These are phyloP conservation scores for Caenorhabditis tropicalis DNA, from an alignment of 1,140 invertebrate species.

Conservation along the genomic window DNA sequence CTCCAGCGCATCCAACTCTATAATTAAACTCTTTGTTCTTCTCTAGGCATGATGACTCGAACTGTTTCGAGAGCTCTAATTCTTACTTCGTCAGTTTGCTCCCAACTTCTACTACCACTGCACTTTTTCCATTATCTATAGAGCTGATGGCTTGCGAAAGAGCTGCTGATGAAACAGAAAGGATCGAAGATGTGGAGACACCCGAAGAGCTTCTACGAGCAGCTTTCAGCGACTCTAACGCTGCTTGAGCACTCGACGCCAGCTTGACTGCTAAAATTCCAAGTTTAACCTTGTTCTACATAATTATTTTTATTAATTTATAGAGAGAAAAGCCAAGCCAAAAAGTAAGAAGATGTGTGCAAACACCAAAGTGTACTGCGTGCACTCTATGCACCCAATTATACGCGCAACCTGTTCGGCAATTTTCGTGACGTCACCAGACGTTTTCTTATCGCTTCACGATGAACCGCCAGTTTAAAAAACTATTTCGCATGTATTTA, in stretches of 20 bases:
- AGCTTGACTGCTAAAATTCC: neutral
- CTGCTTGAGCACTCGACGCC: neutral
- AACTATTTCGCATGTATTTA: neutral
- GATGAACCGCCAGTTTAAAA: constrained; percentile 27
- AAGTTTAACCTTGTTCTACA: too few relatives aligned
- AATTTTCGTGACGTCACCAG: constrained; percentile 1
- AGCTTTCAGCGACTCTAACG: constrained; percentile 16
- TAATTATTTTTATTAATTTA: too few relatives aligned
- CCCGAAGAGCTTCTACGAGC: neutral
- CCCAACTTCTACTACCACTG: neutral
- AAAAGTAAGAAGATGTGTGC: neutral
- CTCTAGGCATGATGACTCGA: too few relatives aligned
- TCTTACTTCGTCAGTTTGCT: constrained; percentile 14
- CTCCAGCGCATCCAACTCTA: constrained; percentile 21
- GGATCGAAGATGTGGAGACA: neutral
- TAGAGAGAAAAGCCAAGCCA: too few relatives aligned
- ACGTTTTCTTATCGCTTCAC: constrained; percentile 2
- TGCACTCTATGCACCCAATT: neutral
- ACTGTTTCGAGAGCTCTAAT: neutral
- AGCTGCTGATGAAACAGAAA: constrained; percentile 9
- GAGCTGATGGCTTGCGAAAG: constrained; percentile 15
- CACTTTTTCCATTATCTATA: constrained; percentile 22
- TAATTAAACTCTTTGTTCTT: neutral
- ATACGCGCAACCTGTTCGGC: neutral
- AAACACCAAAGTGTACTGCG: neutral